Evolutionary conservation across 2,113 vertebrate genomes (phyloP), one percentile per base, ranked within the genome.

Genomic region (Mola mola): DNA sequence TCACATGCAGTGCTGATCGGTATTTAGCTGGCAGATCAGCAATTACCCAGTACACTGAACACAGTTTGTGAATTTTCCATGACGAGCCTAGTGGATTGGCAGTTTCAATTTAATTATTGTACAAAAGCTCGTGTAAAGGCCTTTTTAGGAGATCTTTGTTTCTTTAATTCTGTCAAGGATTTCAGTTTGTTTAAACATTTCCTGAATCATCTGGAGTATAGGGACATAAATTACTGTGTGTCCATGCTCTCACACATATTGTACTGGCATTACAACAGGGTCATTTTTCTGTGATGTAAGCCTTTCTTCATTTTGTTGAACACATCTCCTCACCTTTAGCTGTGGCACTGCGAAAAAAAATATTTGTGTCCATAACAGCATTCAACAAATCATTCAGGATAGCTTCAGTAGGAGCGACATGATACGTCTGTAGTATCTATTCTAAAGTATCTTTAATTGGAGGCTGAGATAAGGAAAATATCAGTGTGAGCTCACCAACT

Each of bases 391-490:
- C 42, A 46, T 46, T n/a, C 22, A 46, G 6, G 13, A 15, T 46
- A 25, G 21, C 15, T 46, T 46, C 21, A 46, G 8, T 33, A 10
- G 31, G 8, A 33, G 31, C 7, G 42, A 46, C 8, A 3, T 46
- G 11, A 25, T 25, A 15, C 12, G 13, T 24, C 22, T 46, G 6
- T 25, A 46, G 15, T 15, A 22, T 4, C 13, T 46, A 5, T 22
- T n/a, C 8, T 8, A 46, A 6, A 46, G 13, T 25, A 8, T 25
- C 12, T 22, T 22, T 25, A 8, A 25, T 9, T 3, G 25, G 13
- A 15, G 21, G 22, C 19, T 46, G 42, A n/a, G 42, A 25, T 22
- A 46, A n/a, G 22, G 13, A 25, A 46, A 46, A 46, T 46, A 46
- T 33, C 11, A 10, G 10, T 33, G 31, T 25, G 12, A 46, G 12